Percentiles rank a stretch among this genome's conserved stretches.
Evolutionary conservation across 2,113 vertebrate genomes (phyloP).

Genomic region (Nothocercus julius): DNA sequence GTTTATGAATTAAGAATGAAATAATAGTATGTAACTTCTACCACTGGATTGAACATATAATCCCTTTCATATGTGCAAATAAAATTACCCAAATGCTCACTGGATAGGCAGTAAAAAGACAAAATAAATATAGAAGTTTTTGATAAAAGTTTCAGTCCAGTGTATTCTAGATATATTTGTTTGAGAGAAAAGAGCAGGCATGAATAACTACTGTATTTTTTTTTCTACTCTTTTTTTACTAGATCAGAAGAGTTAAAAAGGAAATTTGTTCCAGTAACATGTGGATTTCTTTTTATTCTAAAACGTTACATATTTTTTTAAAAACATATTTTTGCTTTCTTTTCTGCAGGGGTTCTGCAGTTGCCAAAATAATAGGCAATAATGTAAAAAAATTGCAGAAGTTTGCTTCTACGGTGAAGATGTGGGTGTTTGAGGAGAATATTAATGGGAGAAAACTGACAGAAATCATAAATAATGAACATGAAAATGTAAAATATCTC

Average conservation of each 20-base stretch:
- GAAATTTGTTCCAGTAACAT: background rate
- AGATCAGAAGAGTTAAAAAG: background rate
- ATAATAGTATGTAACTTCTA: background rate
- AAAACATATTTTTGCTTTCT: background rate
- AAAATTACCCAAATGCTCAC: background rate
- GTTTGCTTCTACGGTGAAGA: constrained; percentile 88
- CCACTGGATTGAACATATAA: background rate
- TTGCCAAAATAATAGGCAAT: constrained; percentile 89
- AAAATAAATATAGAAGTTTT: background rate
- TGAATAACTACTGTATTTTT: background rate
- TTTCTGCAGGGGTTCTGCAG: constrained; percentile 87
- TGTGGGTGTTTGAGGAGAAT: constrained; percentile 94
- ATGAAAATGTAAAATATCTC: constrained; percentile 93
- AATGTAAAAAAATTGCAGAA: constrained; percentile 84
- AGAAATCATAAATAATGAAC: constrained; percentile 92
- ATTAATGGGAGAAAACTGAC: constrained; percentile 89
- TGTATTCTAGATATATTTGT: background rate
- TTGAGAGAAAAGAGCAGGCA: background rate
- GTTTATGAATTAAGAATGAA: background rate
- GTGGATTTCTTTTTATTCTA: background rate
- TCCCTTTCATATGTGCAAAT: background rate
- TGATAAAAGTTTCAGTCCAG: background rate
- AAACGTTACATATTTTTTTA: background rate
- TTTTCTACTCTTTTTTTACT: background rate
- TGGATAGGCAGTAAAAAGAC: background rate